Evolutionary conservation across 2,797 vertebrate species (phyloP).

Genomic region (Tachyglossus aculeatus): DNA sequence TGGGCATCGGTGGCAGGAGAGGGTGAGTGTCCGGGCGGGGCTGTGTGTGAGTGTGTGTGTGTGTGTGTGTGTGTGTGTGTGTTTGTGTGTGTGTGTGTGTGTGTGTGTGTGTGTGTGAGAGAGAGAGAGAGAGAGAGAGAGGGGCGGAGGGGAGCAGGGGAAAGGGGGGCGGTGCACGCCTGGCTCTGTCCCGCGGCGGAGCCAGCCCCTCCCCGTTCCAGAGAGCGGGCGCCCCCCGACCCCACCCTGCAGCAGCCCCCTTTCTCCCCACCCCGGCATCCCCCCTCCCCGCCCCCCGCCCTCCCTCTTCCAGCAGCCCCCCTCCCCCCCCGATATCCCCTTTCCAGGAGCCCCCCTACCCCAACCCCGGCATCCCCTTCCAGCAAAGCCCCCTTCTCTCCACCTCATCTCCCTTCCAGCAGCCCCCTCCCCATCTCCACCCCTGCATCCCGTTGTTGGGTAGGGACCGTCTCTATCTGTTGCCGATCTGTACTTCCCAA

Average conservation of each 20-base stretch:
- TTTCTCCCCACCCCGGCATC: neutral
- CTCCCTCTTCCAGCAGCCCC: neutral
- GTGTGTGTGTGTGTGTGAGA: too few relatives aligned
- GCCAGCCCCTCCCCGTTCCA: too few relatives aligned
- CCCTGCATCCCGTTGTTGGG: neutral
- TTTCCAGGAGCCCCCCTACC: neutral
- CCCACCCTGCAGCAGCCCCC: neutral
- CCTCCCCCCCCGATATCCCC: neutral
- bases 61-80: neutral
- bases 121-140: too few relatives aligned
- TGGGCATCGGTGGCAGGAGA: too few relatives aligned
- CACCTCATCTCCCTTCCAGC: too few relatives aligned
- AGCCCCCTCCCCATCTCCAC: too few relatives aligned
- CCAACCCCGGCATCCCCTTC: neutral
- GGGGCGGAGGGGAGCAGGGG: neutral
- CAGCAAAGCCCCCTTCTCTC: too few relatives aligned
- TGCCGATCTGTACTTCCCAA: too few relatives aligned
- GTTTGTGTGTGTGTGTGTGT: neutral
- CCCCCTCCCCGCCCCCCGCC: neutral
- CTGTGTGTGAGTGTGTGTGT: too few relatives aligned
- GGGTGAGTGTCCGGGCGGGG: too few relatives aligned
- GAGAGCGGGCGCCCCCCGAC: neutral
- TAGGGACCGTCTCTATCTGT: too few relatives aligned
- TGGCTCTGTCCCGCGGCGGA: neutral
- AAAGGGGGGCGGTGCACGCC: neutral